phyloP scores from a whole-genome alignment of 2,888 invertebrate genomes.

The Clostera curtula region DNA sequence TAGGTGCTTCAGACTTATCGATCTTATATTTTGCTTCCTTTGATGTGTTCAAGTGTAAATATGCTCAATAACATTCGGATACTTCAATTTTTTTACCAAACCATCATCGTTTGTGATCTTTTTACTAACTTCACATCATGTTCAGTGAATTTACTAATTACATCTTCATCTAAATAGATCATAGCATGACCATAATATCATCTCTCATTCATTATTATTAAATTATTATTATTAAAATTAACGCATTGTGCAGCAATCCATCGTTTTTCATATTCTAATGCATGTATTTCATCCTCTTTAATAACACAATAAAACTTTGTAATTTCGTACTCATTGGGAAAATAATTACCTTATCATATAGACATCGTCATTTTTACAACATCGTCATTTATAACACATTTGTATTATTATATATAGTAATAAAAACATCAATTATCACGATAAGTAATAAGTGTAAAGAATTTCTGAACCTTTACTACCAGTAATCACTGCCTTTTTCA shows the following conservation, averaged over 20 bases:
- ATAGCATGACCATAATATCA: too few species aligned
- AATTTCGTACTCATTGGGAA: too few species aligned
- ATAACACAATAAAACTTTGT: too few species aligned
- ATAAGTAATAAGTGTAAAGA: slow-evolving; percentile 19
- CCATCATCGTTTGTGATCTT: slow-evolving; percentile 13
- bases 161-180: too few species aligned
- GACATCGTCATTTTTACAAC: slow-evolving; percentile 4
- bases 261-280: too few species aligned
- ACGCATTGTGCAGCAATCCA: too few species aligned
- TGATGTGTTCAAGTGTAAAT: slow-evolving; percentile 64
- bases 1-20: slow-evolving; percentile 37
- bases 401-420: slow-evolving; percentile 11
- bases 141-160: too few species aligned
- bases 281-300: too few species aligned
- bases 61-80: slow-evolving; percentile 53
- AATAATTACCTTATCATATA: too few species aligned
- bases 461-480: slow-evolving; percentile 45
- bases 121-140: too few species aligned
- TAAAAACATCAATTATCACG: slow-evolving; percentile 10
- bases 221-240: too few species aligned
- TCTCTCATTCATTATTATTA: too few species aligned
- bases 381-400: slow-evolving; percentile 10
- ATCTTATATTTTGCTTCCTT: slow-evolving; percentile 55
- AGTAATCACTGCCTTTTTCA: slow-evolving; percentile 55
- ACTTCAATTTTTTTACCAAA: slow-evolving; percentile 26